Evolutionary conservation across 1,140 invertebrate genomes (phyloP).

Genomic region (Hylyphantes graminicola): DNA sequence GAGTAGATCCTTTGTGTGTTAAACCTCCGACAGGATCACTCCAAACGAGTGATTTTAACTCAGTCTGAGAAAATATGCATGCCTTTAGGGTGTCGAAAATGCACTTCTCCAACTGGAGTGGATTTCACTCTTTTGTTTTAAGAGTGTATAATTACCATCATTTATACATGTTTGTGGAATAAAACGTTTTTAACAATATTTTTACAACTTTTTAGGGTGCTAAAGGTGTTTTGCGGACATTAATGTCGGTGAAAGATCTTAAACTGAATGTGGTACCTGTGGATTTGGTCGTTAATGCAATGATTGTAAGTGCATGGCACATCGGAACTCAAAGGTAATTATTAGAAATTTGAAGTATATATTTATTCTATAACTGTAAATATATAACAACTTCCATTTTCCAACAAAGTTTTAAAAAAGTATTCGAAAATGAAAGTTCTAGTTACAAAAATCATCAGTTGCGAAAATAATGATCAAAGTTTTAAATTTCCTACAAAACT

Average conservation of each 20-base stretch:
- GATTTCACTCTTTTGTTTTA: neutral
- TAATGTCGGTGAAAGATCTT: constrained; percentile 21
- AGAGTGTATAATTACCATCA: neutral
- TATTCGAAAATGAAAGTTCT: neutral
- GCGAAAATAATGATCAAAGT: no score
- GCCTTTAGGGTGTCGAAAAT: no score
- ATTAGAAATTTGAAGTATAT: neutral
- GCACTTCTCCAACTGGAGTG: no score
- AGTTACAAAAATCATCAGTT: no score
- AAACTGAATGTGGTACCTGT: constrained; percentile 49
- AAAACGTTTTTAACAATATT: neutral
- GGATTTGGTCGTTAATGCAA: constrained; percentile 36
- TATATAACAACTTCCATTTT: neutral
- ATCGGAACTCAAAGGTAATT: constrained; percentile 21
- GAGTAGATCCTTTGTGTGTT: no score
- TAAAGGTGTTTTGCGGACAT: constrained; percentile 48
- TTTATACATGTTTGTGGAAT: no score
- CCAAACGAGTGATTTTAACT: no score
- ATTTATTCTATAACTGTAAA: neutral
- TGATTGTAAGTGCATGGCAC: constrained; percentile 49
- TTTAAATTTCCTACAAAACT: no score
- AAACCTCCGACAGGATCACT: no score
- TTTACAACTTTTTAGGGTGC: constrained; percentile 33
- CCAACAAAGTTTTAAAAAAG: neutral
- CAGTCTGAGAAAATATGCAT: no score